Evolutionary conservation across 2,888 invertebrate species (phyloP), one percentile per base, ranked within the genome.

Genomic region (Petrophora chlorosata): DNA sequence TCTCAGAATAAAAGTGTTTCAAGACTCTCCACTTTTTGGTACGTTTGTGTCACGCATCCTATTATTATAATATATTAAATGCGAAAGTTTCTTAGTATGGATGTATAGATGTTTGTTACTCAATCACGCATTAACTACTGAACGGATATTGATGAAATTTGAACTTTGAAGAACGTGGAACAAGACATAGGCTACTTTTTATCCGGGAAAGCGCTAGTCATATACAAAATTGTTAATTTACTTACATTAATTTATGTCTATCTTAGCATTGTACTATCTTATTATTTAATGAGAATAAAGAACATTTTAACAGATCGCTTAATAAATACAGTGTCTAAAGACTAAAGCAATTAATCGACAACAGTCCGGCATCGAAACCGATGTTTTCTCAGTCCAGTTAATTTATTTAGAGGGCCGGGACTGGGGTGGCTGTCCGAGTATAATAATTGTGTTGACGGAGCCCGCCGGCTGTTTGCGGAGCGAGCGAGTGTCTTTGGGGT

Each of bases 391-490:
- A 67, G 85, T 82, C 82, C 81, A 70, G 81, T 82, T 87, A 86
- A 88, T 89, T 88, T 89, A 87, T 88, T 88, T 88, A 87, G 84
- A 79, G 81, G 71, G 78, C 85, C 84, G 85, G n/a, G n/a, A 86
- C 79, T 72, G 77, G 82, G 89, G 86, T 78, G 75, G 85, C 81
- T 88, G 90, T 84, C 88, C 88, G 83, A 86, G 87, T 81, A 88
- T 88, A 89, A 89, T 90, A 90, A 90, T 90, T 90, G 89, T 90
- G 89, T 90, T 90, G 85, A 85, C 85, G 77, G 72, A 89, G 78
- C 56, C 90, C 76, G 48, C 15, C 44, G 87, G 90, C 76, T 88
- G 80, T 89, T 88, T 85, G 74, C 67, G 53, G 68, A 81, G 81
- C 62, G 72, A 61, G 62, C 29, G 57, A 77, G 81, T 82, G 85